Evolutionary conservation across 2,113 vertebrate genomes (phyloP).

Genomic region (Oreochromis tanganicae): DNA sequence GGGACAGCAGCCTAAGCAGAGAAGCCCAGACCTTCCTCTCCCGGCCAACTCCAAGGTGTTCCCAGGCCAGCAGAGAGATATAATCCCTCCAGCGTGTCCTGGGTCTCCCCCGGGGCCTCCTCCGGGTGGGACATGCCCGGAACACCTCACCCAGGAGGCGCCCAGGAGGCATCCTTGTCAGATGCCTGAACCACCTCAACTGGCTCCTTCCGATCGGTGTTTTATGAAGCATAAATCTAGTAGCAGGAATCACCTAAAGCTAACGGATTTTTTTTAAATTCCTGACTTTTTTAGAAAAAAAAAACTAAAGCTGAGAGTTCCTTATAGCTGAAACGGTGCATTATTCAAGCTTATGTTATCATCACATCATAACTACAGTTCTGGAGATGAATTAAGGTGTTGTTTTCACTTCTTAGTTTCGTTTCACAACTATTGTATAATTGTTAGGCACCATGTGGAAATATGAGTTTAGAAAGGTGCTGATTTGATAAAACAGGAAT

Average conservation of each 20-base stretch:
- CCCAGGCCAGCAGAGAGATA: neutral
- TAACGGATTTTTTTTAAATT: rapidly evolving
- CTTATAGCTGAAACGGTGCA: neutral
- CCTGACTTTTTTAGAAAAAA: neutral
- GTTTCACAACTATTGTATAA: neutral
- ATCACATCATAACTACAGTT: neutral
- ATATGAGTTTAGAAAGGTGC: neutral
- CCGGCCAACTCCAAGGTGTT: neutral
- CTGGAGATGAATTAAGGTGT: neutral
- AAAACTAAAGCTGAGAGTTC: rapidly evolving
- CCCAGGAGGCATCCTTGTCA: neutral
- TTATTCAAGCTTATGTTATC: neutral
- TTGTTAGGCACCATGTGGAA: neutral
- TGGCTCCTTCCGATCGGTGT: neutral
- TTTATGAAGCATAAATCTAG: neutral
- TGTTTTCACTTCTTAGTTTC: neutral
- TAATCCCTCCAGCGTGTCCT: neutral
- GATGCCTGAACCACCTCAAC: neutral
- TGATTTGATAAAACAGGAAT: neutral
- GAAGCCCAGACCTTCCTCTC: neutral
- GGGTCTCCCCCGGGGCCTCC: neutral
- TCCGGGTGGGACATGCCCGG: rapidly evolving
- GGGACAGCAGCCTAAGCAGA: neutral
- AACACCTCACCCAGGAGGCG: neutral
- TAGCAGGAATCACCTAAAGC: neutral